Base-by-base conservation (phyloP, 1,140 invertebrate species). In the Bathynomus jamesi region DNA sequence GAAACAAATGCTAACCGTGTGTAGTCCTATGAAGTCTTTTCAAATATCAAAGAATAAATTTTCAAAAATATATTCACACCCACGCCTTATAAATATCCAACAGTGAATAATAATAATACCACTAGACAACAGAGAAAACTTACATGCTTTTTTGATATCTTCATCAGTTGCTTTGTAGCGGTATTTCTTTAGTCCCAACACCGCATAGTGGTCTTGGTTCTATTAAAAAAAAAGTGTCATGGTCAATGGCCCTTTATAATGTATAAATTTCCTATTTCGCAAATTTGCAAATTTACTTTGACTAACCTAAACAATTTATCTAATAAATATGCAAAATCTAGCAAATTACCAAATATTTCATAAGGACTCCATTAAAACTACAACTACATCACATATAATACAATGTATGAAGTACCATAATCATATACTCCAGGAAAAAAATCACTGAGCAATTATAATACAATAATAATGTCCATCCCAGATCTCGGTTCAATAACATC, bases 131-230 rank as follows among this genome's bases (percentile, higher is more conserved):
- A 32, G 25, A 61, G 61, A 71, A 70, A 85, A 90, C 83, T 90
- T 87, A 89, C 94, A 97, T 31, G 95, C 94, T 81, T 89, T 89
- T 82, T 95, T 95, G 31, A 98, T 95, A 79, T 96, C 89, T 74
- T 96, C 92, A 76, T 96, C 93, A 13, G 89, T 90, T 0, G 96
- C 94, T 82, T 88, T 88, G 79, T 86, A 86, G 60, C 94, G 86
- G 65, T 93, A 82, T 72, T 90, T 88, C 78, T 88, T 88, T 72
- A 99, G 86, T 40, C 96, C 95, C 65, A 99, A 83, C 24, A 99
- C 94, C 63, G 89, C 89, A 84, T 98, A 99, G 83, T 98, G 95
- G 82, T 98, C 96, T 85, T 98, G 95, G 79, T 94, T 89, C 85
- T 88, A 79, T 30, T 65, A 70, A 71, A 72, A 78, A 70, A 40